These are phyloP conservation scores for Xestoiulus laeticollis DNA, from an alignment of 2,888 invertebrate genomes.

Conservation along the genomic window DNA sequence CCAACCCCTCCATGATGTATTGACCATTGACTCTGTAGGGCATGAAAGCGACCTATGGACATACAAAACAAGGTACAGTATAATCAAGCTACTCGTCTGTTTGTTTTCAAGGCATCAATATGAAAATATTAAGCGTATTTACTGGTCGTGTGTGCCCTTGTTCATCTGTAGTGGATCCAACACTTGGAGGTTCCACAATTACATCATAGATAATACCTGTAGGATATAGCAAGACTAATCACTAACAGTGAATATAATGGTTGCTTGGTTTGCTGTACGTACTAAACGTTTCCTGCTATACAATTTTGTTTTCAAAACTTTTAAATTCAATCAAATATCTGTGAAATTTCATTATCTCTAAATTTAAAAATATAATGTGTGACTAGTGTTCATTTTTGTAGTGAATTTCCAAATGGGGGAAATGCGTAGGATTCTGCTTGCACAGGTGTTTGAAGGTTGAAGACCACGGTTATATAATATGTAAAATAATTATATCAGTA, in stretches of 20 bases:
- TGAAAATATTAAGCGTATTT: slow-evolving; percentile 63
- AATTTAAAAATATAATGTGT: too few relatives aligned
- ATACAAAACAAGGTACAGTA: slow-evolving; percentile 52
- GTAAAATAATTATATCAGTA: neutral
- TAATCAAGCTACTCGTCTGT: neutral
- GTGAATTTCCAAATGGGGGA: too few relatives aligned
- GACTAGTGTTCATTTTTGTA: too few relatives aligned
- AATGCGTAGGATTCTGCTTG: too few relatives aligned
- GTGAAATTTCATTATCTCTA: too few relatives aligned
- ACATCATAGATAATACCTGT: slow-evolving; percentile 98
- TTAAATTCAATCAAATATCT: too few relatives aligned
- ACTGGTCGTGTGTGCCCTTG: slow-evolving; percentile 95
- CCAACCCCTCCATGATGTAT: slow-evolving; percentile 99
- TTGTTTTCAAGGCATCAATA: neutral
- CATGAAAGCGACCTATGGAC: slow-evolving; percentile 89
- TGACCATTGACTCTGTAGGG: slow-evolving; percentile 98
- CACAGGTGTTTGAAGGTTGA: too few relatives aligned
- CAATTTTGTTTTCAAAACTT: too few relatives aligned
- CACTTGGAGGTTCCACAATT: slow-evolving; percentile 98
- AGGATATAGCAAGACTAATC: slow-evolving; percentile 59
- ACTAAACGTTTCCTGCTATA: too few relatives aligned
- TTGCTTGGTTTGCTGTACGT: too few relatives aligned
- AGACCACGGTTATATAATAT: too few relatives aligned
- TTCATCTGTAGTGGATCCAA: slow-evolving; percentile 97
- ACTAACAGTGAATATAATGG: too few relatives aligned